phyloP scores from a whole-genome alignment of 2,888 invertebrate species.

The Leptothorax acervorum region DNA sequence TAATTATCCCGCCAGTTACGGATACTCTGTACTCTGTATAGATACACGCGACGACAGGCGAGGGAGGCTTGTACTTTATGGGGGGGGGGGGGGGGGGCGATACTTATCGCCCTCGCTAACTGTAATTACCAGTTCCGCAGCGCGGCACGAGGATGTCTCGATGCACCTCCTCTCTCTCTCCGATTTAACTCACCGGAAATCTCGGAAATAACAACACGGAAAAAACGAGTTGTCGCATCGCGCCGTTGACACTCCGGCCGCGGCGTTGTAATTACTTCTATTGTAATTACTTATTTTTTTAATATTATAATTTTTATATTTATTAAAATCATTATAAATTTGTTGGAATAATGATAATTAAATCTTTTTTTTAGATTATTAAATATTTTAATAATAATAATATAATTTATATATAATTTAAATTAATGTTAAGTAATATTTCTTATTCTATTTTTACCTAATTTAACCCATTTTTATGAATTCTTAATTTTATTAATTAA shows the following conservation, averaged over 20 bases:
- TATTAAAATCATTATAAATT: too few species aligned
- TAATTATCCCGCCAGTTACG: slow-evolving; percentile 9
- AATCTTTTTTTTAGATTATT: too few species aligned
- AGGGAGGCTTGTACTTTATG: slow-evolving; percentile 16
- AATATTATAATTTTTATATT: too few species aligned
- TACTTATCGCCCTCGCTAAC: slow-evolving; percentile 40
- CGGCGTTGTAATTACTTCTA: too few species aligned
- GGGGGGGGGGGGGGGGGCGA: neutral
- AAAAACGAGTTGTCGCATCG: slow-evolving; percentile 48
- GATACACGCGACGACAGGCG: slow-evolving; percentile 19
- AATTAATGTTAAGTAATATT: too few species aligned
- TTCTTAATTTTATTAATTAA: too few species aligned
- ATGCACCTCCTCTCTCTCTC: slow-evolving; percentile 26
- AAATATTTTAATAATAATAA: too few species aligned
- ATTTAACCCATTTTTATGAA: too few species aligned
- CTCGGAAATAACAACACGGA: slow-evolving; percentile 58
- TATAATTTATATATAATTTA: too few species aligned
- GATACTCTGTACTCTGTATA: neutral
- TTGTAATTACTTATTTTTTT: too few species aligned
- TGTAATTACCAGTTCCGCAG: slow-evolving; percentile 42
- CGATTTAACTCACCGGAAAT: slow-evolving; percentile 71
- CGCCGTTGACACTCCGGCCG: slow-evolving; percentile 33
- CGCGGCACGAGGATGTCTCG: slow-evolving; percentile 20
- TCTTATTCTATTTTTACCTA: too few species aligned
- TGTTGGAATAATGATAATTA: too few species aligned